Evolutionary conservation across 2,797 vertebrate species (phyloP).

Genomic region (Varecia variegata): DNA sequence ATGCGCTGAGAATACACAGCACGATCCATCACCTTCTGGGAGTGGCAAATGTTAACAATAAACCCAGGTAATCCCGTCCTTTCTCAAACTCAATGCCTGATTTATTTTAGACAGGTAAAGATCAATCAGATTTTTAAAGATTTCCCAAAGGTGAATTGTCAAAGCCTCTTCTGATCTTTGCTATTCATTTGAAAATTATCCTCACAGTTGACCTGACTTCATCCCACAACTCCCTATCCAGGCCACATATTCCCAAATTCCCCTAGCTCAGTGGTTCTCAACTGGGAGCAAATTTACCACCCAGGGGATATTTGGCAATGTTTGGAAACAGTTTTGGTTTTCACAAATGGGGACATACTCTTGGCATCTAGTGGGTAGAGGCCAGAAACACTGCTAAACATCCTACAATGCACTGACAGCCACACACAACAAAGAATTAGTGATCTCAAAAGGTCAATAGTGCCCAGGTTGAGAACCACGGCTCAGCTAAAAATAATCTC

Average conservation of each 20-base stretch:
- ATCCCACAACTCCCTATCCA: background rate
- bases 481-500: background rate
- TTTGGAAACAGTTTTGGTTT: background rate
- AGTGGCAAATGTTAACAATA: background rate
- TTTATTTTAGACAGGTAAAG: constrained; percentile 4
- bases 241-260: background rate
- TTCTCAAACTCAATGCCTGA: background rate
- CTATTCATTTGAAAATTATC: constrained; percentile 3
- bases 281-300: background rate
- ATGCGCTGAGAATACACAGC: background rate
- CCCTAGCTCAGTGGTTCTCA: background rate
- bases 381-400: background rate
- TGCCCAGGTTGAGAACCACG: background rate
- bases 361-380: background rate
- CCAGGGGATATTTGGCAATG: background rate
- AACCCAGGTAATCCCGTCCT: background rate
- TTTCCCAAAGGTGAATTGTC: background rate
- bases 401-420: too few species aligned
- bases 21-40: background rate
- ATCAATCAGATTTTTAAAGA: background rate
- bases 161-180: constrained; percentile 2
- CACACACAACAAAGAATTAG: background rate
- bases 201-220: background rate
- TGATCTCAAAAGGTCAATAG: background rate
- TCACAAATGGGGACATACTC: background rate